phyloP scores from a whole-genome alignment of 2,888 invertebrate genomes.

The Epinotia demarniana region DNA sequence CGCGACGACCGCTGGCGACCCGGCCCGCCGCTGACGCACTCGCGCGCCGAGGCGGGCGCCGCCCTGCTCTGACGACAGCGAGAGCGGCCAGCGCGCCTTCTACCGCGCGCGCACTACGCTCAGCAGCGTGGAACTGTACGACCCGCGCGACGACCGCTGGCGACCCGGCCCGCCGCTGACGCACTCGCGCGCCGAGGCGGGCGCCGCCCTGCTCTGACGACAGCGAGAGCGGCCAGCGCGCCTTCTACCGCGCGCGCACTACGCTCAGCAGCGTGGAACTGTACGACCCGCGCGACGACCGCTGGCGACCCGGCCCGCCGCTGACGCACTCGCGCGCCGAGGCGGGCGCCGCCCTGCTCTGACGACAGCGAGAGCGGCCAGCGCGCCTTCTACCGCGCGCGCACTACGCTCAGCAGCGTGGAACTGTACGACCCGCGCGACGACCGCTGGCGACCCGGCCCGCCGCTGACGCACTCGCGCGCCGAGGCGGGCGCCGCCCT shows the following conservation, averaged over 20 bases:
- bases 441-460: slow-evolving; percentile 91
- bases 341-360: slow-evolving; percentile 93
- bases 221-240: slow-evolving; percentile 88
- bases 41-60: slow-evolving; percentile 94
- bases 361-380: slow-evolving; percentile 91
- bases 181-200: slow-evolving; percentile 94
- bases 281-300: slow-evolving; percentile 91
- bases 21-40: slow-evolving; percentile 91
- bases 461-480: slow-evolving; percentile 92
- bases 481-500: slow-evolving; percentile 95
- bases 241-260: slow-evolving; percentile 93
- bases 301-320: slow-evolving; percentile 91
- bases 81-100: slow-evolving; percentile 88
- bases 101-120: slow-evolving; percentile 94
- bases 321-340: slow-evolving; percentile 94
- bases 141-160: slow-evolving; percentile 92
- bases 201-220: slow-evolving; percentile 93
- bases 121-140: slow-evolving; percentile 92
- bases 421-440: slow-evolving; percentile 93
- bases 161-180: slow-evolving; percentile 91
- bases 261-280: slow-evolving; percentile 93
- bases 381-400: slow-evolving; percentile 91
- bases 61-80: slow-evolving; percentile 93
- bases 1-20: slow-evolving; percentile 90
- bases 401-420: slow-evolving; percentile 92